A percentile compares a stretch with the other conserved stretches of the same genome.
phyloP scores from a whole-genome alignment of 92 coral and sea anemone genomes.

The Heliopora coerulea region DNA sequence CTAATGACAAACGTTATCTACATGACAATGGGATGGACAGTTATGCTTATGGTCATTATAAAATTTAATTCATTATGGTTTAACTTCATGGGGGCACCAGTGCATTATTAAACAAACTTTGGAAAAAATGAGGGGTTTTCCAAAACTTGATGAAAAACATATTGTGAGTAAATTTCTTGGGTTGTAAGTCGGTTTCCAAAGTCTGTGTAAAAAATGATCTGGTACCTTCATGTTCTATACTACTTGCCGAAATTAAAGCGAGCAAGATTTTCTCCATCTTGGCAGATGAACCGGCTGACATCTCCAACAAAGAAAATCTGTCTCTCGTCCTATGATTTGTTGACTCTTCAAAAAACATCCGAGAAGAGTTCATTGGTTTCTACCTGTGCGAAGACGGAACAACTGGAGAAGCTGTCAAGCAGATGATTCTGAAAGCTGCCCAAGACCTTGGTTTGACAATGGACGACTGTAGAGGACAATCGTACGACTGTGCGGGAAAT shows the following conservation, averaged over 20 bases:
- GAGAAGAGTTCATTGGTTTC: conserved; percentile 16
- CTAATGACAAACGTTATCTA: no score
- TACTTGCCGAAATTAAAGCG: neutral
- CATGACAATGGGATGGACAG: no score
- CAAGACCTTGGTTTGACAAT: conserved; percentile 16
- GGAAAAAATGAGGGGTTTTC: no score
- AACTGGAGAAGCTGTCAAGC: conserved; percentile 6
- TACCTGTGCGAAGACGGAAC: conserved; percentile 3
- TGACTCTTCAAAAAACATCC: conserved; percentile 35
- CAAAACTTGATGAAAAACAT: no score
- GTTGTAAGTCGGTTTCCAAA: no score
- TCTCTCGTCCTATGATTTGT: conserved; percentile 49
- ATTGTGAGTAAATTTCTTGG: no score
- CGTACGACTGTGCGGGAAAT: conserved; percentile 12
- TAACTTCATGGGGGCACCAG: no score
- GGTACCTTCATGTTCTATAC: no score
- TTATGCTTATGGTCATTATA: no score
- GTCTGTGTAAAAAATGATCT: no score
- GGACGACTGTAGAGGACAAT: conserved; percentile 13
- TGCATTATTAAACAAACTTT: no score
- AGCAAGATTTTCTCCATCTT: conserved; percentile 31
- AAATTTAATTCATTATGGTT: no score
- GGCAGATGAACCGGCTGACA: conserved; percentile 50
- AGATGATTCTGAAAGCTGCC: neutral
- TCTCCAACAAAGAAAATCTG: conserved; percentile 53